A percentile compares a stretch with the other conserved stretches of the same genome.
These are phyloP conservation scores for Proisotoma minuta DNA, from an alignment of 2,888 invertebrate species.

Conservation along the genomic window DNA sequence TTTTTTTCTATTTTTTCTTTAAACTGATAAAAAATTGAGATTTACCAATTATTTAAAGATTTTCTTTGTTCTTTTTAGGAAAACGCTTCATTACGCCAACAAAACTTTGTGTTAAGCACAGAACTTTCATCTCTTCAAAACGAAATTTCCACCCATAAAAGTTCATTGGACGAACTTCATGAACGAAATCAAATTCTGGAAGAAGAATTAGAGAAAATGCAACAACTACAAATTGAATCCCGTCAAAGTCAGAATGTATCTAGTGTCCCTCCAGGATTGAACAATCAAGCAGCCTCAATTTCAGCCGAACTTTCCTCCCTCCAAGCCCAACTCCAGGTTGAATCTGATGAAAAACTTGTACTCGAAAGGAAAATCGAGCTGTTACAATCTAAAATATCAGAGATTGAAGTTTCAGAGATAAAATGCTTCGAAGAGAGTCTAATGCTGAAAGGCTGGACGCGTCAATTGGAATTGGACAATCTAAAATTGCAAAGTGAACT, in stretches of 20 bases:
- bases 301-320: slow-evolving; percentile 1
- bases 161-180: background rate
- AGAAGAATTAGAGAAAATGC: slow-evolving; percentile 20
- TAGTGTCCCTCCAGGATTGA: background rate
- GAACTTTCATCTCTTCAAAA: slow-evolving; percentile 23
- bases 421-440: slow-evolving; percentile 39
- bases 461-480: slow-evolving; percentile 44
- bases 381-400: slow-evolving; percentile 41
- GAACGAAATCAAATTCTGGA: slow-evolving; percentile 10
- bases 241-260: background rate
- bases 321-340: slow-evolving; percentile 20
- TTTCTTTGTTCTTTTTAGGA: background rate
- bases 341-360: slow-evolving; percentile 43
- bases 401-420: slow-evolving; percentile 46
- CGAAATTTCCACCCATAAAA: slow-evolving; percentile 16
- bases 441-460: slow-evolving; percentile 26
- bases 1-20: background rate
- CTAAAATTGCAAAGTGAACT: slow-evolving; percentile 33
- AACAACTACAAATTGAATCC: slow-evolving; percentile 15
- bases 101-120: slow-evolving; percentile 24
- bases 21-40: background rate
- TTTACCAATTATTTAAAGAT: background rate
- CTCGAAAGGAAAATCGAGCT: slow-evolving; percentile 44
- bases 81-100: slow-evolving; percentile 12
- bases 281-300: background rate